Evolutionary conservation across 2,113 vertebrate species (phyloP).

Genomic region (Paralichthys olivaceus): DNA sequence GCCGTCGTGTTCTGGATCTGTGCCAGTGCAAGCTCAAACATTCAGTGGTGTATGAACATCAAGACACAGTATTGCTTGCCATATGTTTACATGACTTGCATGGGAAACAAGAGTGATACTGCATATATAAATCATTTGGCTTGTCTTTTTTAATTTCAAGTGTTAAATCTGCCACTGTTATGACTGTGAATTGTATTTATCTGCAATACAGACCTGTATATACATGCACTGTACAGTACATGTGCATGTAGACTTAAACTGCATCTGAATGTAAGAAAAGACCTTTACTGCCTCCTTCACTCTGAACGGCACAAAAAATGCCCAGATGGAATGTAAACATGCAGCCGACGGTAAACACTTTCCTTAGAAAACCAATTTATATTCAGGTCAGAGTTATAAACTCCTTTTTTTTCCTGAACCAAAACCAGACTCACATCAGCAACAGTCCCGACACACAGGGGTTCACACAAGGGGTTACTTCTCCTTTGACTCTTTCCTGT

Average conservation of each 20-base stretch:
- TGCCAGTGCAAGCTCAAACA: too few species aligned
- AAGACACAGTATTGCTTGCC: too few species aligned
- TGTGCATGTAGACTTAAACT: background rate
- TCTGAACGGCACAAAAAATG: background rate
- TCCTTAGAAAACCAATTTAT: slow-evolving; percentile 37
- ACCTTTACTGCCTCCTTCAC: background rate
- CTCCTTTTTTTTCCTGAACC: background rate
- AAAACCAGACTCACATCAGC: slow-evolving; percentile 39
- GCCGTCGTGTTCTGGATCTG: background rate
- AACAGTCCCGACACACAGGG: slow-evolving; percentile 28
- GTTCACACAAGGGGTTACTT: slow-evolving; percentile 31
- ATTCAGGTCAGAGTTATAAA: slow-evolving; percentile 51
- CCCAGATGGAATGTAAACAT: background rate
- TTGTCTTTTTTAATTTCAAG: too few species aligned
- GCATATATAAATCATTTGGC: too few species aligned
- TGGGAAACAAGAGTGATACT: too few species aligned
- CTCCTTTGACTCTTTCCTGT: slow-evolving; percentile 12
- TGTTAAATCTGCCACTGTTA: background rate
- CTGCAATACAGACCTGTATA: background rate
- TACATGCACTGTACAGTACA: background rate
- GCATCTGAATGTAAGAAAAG: background rate
- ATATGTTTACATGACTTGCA: too few species aligned
- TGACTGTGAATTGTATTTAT: background rate
- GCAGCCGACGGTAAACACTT: slow-evolving; percentile 23
- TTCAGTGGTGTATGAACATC: too few species aligned